Evolutionary conservation across 2,113 vertebrate genomes (phyloP), one percentile per base, ranked within the genome.

Genomic region (Riparia riparia): DNA sequence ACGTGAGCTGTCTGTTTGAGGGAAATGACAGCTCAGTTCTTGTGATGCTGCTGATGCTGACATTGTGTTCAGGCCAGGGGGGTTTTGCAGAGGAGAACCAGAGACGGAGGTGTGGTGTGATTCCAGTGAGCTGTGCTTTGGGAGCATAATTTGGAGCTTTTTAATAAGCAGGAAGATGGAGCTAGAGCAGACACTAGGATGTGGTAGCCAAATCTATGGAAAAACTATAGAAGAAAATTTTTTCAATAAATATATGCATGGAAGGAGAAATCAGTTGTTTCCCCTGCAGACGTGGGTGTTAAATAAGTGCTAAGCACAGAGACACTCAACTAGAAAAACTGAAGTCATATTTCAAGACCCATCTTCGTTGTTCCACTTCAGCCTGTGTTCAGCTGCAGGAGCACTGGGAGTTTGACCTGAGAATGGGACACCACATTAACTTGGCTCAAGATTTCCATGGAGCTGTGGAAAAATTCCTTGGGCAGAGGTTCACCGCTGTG

Each of bases 371-470:
- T 54, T 71, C 49, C 15, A 10, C 37, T 91, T 42, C 1, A 49
- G 11, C 47, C 20, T 71, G 25, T 29, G 15, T 76, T 72, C 31
- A 57, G 50, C 45, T 73, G 34, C 32, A 54, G 65, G 14, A 70
- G 44, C 32, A 12, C 18, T 28, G 25, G 11, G 49, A 51, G 17
- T 68, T 71, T 22, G 18, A 51, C 12, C 31, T 69, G 57, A 47
- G 44, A 45, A 32, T 0, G 0, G 31, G 44, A 60, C 70, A 76
- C 44, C 45, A 28, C 1, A 0, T 58, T 51, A 60, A 34, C 21
- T 7, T 41, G 25, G 31, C 69, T 91, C 76, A 73, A 50, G 18
- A 29, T 45, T 87, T 34, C 61, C 34, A 0, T 17, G 25, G 5
- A 24, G 7, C 44, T 4, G 2, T 51, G 57, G 56, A 42, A 81